phyloP scores from a whole-genome alignment of 2,113 vertebrate genomes.

The Phyllopteryx taeniolatus region DNA sequence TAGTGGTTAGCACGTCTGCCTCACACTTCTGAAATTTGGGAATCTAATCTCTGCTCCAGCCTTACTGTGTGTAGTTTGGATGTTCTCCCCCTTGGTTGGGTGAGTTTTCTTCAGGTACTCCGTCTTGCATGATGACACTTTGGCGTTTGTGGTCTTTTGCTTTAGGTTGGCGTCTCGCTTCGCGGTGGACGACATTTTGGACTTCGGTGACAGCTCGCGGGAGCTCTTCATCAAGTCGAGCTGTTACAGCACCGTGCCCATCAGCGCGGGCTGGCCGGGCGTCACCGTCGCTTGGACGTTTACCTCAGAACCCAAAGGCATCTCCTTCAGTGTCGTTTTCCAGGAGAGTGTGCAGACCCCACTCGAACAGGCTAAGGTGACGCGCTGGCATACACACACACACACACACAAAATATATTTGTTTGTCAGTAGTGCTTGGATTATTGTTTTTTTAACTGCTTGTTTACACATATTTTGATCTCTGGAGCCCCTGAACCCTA shows the following conservation, averaged over 20 bases:
- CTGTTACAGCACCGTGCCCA: slow-evolving; percentile 86
- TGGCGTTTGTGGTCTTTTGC: neutral
- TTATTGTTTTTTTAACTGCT: neutral
- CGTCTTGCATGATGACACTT: too few relatives aligned
- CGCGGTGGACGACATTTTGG: slow-evolving; percentile 79
- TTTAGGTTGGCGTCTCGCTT: slow-evolving; percentile 78
- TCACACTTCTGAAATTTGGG: too few relatives aligned
- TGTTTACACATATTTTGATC: too few relatives aligned
- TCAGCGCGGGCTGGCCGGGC: slow-evolving; percentile 74
- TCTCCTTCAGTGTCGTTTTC: slow-evolving; percentile 90
- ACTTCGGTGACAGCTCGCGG: slow-evolving; percentile 79
- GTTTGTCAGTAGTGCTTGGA: neutral
- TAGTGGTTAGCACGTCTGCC: too few relatives aligned
- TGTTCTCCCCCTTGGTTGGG: too few relatives aligned
- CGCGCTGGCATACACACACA: neutral
- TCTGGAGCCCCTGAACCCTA: neutral
- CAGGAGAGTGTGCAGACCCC: slow-evolving; percentile 75
- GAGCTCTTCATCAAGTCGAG: slow-evolving; percentile 92
- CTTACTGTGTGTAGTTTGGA: too few relatives aligned
- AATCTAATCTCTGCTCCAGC: too few relatives aligned
- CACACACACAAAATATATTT: neutral
- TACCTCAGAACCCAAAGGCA: slow-evolving; percentile 92
- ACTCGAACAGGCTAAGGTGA: slow-evolving; percentile 86
- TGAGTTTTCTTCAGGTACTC: too few relatives aligned
- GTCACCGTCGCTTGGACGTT: slow-evolving; percentile 89